Percentiles rank a stretch among this genome's conserved stretches.
phyloP scores from a whole-genome alignment of 2,888 invertebrate species.

The Monoplex corrugatus region DNA sequence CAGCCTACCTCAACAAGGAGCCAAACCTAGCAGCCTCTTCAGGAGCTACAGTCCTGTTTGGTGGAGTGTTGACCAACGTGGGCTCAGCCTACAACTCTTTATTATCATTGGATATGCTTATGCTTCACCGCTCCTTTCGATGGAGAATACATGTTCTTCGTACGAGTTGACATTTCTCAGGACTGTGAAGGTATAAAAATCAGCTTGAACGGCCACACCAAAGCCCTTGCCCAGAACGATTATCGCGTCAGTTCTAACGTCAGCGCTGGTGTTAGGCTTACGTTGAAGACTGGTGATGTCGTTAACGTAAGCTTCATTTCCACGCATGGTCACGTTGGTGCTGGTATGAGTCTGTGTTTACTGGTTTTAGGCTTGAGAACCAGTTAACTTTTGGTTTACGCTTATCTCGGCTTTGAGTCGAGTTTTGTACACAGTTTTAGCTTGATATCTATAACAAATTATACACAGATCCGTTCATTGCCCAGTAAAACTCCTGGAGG shows the following conservation, averaged over 20 bases:
- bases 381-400: too few species aligned
- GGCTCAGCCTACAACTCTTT: constrained; percentile 7
- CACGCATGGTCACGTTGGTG: not conserved
- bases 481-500: too few species aligned
- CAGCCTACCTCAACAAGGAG: not conserved
- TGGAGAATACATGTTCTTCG: constrained; percentile 13
- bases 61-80: not conserved
- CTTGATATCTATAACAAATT: too few species aligned
- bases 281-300: not conserved
- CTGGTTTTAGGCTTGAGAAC: not conserved
- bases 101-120: too few species aligned
- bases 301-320: not conserved
- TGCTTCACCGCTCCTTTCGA: constrained; percentile 18
- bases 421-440: not conserved
- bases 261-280: not conserved
- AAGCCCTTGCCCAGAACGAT: not conserved
- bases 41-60: not conserved
- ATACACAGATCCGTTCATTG: too few species aligned
- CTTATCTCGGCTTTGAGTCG: too few species aligned
- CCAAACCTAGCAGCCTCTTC: not conserved
- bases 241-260: not conserved
- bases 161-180: not conserved
- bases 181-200: not conserved
- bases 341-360: constrained; percentile 16
- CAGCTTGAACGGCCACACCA: not conserved